Evolutionary conservation across 1,140 invertebrate genomes (phyloP).

Genomic region (Hylaeus volcanicus): DNA sequence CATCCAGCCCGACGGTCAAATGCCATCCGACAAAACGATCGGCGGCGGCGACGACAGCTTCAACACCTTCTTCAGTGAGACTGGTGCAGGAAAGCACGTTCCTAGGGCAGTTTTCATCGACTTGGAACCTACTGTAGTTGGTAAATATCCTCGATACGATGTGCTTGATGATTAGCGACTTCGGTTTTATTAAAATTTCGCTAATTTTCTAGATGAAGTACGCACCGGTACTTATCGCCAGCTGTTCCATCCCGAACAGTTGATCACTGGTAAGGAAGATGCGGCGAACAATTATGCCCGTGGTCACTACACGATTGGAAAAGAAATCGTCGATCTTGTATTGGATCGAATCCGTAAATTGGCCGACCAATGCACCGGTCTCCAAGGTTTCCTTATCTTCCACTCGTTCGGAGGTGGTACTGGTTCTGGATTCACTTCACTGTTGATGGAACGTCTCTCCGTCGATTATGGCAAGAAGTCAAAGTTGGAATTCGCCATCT

Average conservation of each 20-base stretch:
- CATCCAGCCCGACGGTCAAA: conserved; percentile 62
- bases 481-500: conserved; percentile 59
- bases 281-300: conserved; percentile 61
- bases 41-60: conserved; percentile 84
- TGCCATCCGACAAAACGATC: conserved; percentile 63
- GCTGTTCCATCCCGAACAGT: conserved; percentile 80
- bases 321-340: conserved; percentile 62
- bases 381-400: conserved; percentile 65
- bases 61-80: conserved; percentile 95
- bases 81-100: conserved; percentile 83
- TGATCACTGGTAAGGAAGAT: conserved; percentile 64
- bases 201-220: conserved; percentile 52
- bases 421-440: conserved; percentile 60
- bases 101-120: conserved; percentile 65
- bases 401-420: conserved; percentile 62
- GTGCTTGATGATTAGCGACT: conserved; percentile 76
- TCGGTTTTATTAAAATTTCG: neutral
- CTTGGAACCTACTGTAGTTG: conserved; percentile 63
- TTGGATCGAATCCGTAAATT: conserved; percentile 60
- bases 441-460: conserved; percentile 61
- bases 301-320: conserved; percentile 62
- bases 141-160: conserved; percentile 82
- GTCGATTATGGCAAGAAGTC: conserved; percentile 63
- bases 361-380: conserved; percentile 58
- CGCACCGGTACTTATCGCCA: conserved; percentile 86